Evolutionary conservation across 1,140 invertebrate species (phyloP), one percentile per base, ranked within the genome.

Genomic region (Hylaeus volcanicus): DNA sequence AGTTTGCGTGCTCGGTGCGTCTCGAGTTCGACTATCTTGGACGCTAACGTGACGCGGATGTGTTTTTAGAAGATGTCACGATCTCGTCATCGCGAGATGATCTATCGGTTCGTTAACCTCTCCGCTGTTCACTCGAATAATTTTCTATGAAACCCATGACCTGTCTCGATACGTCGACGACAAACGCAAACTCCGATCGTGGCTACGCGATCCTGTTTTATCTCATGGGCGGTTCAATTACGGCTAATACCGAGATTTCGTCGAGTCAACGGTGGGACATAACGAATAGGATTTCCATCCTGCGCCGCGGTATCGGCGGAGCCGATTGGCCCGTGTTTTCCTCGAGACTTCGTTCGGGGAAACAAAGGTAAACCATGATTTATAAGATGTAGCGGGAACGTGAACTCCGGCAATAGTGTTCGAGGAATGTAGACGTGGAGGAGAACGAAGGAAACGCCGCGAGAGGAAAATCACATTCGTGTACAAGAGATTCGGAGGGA

Each of bases 361-460:
- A 83, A 83, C 77, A 81, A 81, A 85, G 74, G 83, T 88, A 88
- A 88, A 84, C 81, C 84, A 86, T 88, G 87, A 88, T 88, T 88
- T 88, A 88, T 88, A 88, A 88, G 86, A 84, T 75, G 79, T 73
- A 56, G 56, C 70, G 71, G 56, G 83, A 76, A 81, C 55, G 83
- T 48, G 76, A 87, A 79, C 78, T 75, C 48, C 63, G 39, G 55
- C 65, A 82, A 78, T 64, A 74, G 80, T 58, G 63, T 60, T 80
- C 82, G 66, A 64, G 61, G n/a, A 15, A 60, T 14, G 26, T n/a
- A 8, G 55, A 55, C 53, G 53, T 26, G 48, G 48, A 14, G 56
- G 55, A 65, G 55, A 72, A 72, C 51, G 61, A 68, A 51, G 58
- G 39, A 55, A 53, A 64, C n/a, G 48, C 11, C 11, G 45, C 45